phyloP scores from a whole-genome alignment of 2,888 invertebrate species.

The Caradrina clavipalpis region DNA sequence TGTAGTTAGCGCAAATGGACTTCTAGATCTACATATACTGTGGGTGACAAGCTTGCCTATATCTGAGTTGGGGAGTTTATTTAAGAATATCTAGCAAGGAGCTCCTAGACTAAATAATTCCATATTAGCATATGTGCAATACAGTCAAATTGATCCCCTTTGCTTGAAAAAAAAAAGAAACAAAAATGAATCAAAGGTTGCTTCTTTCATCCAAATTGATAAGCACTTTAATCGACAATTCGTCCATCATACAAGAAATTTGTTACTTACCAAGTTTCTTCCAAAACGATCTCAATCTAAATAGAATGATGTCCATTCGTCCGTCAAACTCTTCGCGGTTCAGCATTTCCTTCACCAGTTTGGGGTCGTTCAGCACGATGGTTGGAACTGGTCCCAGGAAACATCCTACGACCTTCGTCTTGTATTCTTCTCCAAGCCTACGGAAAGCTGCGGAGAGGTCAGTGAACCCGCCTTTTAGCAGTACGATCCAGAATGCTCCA shows the following conservation, averaged over 20 bases:
- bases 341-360: slow-evolving; percentile 90
- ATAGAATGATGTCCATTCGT: slow-evolving; percentile 86
- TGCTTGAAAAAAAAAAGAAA: neutral
- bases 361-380: slow-evolving; percentile 89
- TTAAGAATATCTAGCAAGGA: too few relatives aligned
- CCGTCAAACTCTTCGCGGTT: slow-evolving; percentile 92
- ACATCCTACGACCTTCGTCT: slow-evolving; percentile 91
- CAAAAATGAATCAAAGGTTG: neutral
- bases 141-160: neutral
- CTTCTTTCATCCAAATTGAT: neutral
- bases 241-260: too few relatives aligned
- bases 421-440: slow-evolving; percentile 89
- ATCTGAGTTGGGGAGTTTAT: too few relatives aligned
- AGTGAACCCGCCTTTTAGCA: slow-evolving; percentile 85
- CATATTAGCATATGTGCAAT: too few relatives aligned
- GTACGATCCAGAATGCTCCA: slow-evolving; percentile 91
- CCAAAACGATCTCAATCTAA: slow-evolving; percentile 89
- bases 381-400: slow-evolving; percentile 88
- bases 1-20: neutral
- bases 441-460: slow-evolving; percentile 88
- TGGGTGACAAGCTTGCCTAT: too few relatives aligned
- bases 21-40: too few relatives aligned
- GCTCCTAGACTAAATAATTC: neutral
- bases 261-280: slow-evolving; percentile 85
- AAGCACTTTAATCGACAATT: neutral